Evolutionary conservation across 2,113 vertebrate species (phyloP).

Genomic region (Mystacornis crossleyi): DNA sequence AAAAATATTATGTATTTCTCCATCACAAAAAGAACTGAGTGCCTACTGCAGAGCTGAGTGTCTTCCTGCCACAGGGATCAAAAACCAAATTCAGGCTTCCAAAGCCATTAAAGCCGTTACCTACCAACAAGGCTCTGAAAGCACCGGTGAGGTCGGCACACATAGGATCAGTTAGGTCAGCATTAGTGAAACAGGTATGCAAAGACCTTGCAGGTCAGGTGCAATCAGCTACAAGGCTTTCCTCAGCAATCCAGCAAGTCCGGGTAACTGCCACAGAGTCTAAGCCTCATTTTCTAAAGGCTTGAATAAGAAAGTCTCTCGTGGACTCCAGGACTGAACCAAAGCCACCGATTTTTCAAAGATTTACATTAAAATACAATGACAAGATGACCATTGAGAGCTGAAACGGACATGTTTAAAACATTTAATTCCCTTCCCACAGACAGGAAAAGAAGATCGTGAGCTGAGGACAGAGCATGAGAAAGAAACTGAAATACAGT

Average conservation of each 20-base stretch:
- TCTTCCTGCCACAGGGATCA: background rate
- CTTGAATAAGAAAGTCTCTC: background rate
- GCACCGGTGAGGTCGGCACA: background rate
- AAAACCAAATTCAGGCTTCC: background rate
- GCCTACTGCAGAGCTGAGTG: background rate
- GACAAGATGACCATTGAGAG: background rate
- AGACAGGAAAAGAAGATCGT: background rate
- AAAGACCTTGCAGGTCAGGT: background rate
- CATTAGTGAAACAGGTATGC: background rate
- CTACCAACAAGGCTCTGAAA: background rate
- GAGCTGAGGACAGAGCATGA: background rate
- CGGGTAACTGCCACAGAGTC: background rate
- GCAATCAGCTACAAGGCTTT: background rate
- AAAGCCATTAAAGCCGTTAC: background rate
- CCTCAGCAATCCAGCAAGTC: background rate
- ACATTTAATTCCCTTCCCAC: background rate
- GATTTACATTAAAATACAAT: background rate
- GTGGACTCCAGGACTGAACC: background rate
- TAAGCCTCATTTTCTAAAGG: background rate
- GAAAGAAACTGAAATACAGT: background rate
- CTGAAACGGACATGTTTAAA: background rate
- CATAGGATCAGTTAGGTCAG: background rate
- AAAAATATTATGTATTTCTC: background rate
- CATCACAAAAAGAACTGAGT: background rate
- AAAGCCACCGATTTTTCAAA: background rate